Conservation (phyloP, 2,888 invertebrate genomes). For the Disparrhopalites patrizii region DNA sequence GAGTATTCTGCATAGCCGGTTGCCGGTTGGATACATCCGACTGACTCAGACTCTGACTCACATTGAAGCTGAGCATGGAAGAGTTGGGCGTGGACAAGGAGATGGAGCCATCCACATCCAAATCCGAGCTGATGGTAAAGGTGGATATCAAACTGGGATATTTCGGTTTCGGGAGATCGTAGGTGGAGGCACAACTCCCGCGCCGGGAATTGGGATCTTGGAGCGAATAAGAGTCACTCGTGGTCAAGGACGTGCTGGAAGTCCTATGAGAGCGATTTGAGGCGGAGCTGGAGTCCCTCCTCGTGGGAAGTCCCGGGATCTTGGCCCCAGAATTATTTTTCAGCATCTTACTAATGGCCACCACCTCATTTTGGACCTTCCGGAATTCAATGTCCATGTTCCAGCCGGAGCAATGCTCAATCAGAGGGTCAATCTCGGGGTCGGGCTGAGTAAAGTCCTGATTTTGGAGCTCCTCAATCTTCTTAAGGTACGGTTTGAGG, state of each 20-base stretch:
- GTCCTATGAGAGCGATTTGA: conserved; percentile 20
- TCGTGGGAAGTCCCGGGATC: neutral
- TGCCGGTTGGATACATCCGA: neutral
- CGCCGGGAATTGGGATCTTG: neutral
- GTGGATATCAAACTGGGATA: neutral
- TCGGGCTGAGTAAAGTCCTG: conserved; percentile 37
- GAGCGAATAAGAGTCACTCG: conserved; percentile 20
- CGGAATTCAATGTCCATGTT: conserved; percentile 44
- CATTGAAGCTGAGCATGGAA: conserved; percentile 3
- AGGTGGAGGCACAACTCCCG: conserved; percentile 17
- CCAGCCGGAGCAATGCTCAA: conserved; percentile 47
- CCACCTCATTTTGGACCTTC: conserved; percentile 41
- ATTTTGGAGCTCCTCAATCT: conserved; percentile 37
- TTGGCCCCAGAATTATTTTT: neutral
- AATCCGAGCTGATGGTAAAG: neutral
- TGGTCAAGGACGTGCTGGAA: conserved; percentile 12
- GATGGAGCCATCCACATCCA: conserved; percentile 3
- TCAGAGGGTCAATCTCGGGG: conserved; percentile 39
- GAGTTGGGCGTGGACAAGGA: neutral
- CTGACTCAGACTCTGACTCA: conserved; percentile 8
- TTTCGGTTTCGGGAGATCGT: conserved; percentile 3
- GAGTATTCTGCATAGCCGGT: neutral
- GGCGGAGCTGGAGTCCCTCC: conserved; percentile 25
- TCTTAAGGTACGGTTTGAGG: conserved; percentile 41
- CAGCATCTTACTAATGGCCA: conserved; percentile 35